Base-by-base conservation (phyloP, 1,140 invertebrate species). In the Centruroides sculpturatus region DNA sequence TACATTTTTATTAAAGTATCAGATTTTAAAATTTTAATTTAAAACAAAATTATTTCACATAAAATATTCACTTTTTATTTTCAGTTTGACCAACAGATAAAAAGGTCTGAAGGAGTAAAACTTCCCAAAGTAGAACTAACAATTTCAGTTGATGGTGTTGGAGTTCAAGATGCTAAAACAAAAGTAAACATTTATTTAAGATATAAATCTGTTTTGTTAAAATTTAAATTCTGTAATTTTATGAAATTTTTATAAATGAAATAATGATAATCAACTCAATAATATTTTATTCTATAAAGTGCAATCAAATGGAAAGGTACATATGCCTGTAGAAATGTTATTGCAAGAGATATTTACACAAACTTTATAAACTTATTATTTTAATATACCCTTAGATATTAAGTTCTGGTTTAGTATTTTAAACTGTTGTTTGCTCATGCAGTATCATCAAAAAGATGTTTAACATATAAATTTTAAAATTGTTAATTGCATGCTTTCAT, bases 61-160 rank as follows among this genome's bases (percentile, higher is more conserved):
- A 51, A 35, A 1, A 4, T 62, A 48, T 55, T 23, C 23, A 23
- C 23, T 47, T 58, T 59, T 47, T 62, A 60, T 11, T 69, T 71
- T 60, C 66, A 76, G 76, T 95, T 96, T 73, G 88, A 85, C 65
- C 90, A 95, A 71, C 91, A 96, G 72, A 77, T 96, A 63, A 85
- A 87, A 69, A 92, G 93, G 73, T 88, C 92, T 51, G 92, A 96
- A 75, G 86, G 84, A 35, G 85, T 85, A 62, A 95, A 95, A 76
- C 91, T 85, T 57, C 89, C 89, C 62, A 96, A 96, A 76, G 89
- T 95, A 5, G 79, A 80, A 66, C 81, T 97, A 56, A 93, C 90
- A 7, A 89, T 97, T 66, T 94, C 90, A 55, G 86, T 92, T 57
- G 92, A 97, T 79, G 93, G 92, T 54, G 90, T 98, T 23, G 91